phyloP scores from a whole-genome alignment of 37 sponge, comb jelly and placozoan genomes.

The Cliona cf. orientalis region DNA sequence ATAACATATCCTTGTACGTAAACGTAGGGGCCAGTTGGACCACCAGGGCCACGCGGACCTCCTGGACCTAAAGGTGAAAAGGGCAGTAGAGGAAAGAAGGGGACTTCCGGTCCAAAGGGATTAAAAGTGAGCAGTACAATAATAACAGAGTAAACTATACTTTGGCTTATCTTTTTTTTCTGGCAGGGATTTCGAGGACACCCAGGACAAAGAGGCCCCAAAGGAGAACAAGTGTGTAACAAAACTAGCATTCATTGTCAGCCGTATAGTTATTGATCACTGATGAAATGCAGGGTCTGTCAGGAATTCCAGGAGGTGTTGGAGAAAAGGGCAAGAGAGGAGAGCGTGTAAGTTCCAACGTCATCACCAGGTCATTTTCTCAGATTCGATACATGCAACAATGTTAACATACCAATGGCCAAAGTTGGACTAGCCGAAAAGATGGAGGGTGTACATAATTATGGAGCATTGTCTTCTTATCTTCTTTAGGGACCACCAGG shows the following conservation, averaged over 20 bases:
- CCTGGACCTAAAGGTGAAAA: constrained; percentile 15
- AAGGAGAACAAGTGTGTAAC: constrained; percentile 57
- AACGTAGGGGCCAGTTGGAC: constrained; percentile 39
- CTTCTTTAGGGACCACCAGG: constrained; percentile 4
- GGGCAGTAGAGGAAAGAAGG: constrained; percentile 3
- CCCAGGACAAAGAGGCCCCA: constrained; percentile 36
- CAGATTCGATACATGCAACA: too few species aligned
- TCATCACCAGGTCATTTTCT: too few species aligned
- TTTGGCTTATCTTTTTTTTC: not conserved
- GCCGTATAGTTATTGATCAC: too few species aligned
- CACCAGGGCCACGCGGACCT: constrained; percentile 26
- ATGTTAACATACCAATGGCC: too few species aligned
- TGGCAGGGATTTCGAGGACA: constrained; percentile 48
- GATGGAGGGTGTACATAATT: too few species aligned
- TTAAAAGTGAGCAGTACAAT: not conserved
- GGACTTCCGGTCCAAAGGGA: constrained; percentile 22
- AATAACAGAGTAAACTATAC: not conserved
- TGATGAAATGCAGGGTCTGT: constrained; percentile 1
- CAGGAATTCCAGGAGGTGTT: constrained; percentile 21
- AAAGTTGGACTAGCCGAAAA: too few species aligned
- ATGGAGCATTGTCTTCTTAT: not conserved
- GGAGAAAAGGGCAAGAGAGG: constrained; percentile 46
- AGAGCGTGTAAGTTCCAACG: too few species aligned
- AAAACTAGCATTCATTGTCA: too few species aligned
- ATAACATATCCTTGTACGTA: not conserved